phyloP scores from a whole-genome alignment of 1,140 invertebrate genomes.

The Musca vetustissima region DNA sequence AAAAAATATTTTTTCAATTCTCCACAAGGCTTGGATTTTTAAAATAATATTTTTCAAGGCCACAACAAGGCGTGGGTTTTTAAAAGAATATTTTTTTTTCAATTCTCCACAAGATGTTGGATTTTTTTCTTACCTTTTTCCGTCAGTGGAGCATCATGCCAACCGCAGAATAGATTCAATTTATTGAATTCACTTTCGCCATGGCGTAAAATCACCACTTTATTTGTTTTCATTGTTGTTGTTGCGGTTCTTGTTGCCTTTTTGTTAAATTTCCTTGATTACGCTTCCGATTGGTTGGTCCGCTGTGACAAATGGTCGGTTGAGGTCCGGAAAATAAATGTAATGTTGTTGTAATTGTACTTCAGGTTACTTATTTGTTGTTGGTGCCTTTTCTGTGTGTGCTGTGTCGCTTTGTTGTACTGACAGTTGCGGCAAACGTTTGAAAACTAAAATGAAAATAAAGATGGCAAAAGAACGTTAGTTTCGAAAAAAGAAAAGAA shows the following conservation, averaged over 20 bases:
- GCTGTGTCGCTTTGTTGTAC: not conserved
- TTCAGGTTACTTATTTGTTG: no score
- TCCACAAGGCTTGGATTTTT: not conserved
- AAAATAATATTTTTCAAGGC: no score
- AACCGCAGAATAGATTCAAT: slow-evolving; percentile 73
- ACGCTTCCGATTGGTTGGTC: no score
- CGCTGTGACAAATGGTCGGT: no score
- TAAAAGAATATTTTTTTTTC: not conserved
- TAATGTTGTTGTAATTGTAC: not conserved
- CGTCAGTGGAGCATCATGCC: slow-evolving; percentile 66
- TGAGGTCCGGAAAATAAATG: no score
- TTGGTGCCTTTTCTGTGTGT: not conserved
- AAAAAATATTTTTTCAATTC: no score
- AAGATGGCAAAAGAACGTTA: slow-evolving; percentile 13
- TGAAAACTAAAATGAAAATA: not conserved
- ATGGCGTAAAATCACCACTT: slow-evolving; percentile 68
- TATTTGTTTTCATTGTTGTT: slow-evolving; percentile 35
- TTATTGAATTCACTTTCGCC: slow-evolving; percentile 77
- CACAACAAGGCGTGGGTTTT: no score
- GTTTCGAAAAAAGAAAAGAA: slow-evolving; percentile 3
- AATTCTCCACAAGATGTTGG: no score
- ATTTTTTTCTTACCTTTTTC: slow-evolving; percentile 58
- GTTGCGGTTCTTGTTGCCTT: not conserved
- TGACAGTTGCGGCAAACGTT: slow-evolving; percentile 3
- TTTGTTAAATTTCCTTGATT: not conserved